Base-by-base conservation (phyloP, 2,888 invertebrate species). In the Sclerodermus sp. region DNA sequence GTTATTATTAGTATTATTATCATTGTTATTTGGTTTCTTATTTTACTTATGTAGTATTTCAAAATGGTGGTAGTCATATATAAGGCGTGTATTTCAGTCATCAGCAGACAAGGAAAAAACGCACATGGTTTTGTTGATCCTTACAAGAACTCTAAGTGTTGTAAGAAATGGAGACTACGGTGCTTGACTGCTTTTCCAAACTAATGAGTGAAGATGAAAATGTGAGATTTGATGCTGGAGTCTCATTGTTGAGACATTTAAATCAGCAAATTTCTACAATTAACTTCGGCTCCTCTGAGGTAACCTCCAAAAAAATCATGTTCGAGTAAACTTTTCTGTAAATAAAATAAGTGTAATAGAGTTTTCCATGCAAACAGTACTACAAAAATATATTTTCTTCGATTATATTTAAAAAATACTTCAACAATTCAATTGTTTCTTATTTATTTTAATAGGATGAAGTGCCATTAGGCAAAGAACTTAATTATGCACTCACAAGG, bases 401-500 rank as follows among this genome's bases (percentile, higher is more conserved):
- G 10, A 30, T 30, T 30, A 30, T 30, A 9, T 41, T 30, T 5
- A 40, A 15, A 40, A 40, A 16, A 4, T 17, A 29, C 82, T 81
- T 62, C 79, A 79, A 61, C 23, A 23, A 31, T 1, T 34, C 15
- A 12, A 36, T 31, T 30, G 36, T 32, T 30, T 43, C 9, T 14
- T 37, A 42, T 48, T 45, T 15, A 41, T 34, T 45, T 49, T 74
- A 80, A 51, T 68, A 86, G 88, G 82, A 1, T 13, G 29, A 32
- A 43, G 16, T 6, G 5, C 5, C 6, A 5, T 38, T 14, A 14
- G 54, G 42, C 15, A 82, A 83, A 70, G 88, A 90, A 71, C 59
- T 86, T 10, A 79, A 83, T 41, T 90, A 91, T 78, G 83, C 85
- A 0, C 69, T 91, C 31, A 85, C 83, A 56, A 82, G 91, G 61